These are phyloP conservation scores for Fulmarus glacialis DNA, from an alignment of 2,113 vertebrate genomes.

Conservation along the genomic window DNA sequence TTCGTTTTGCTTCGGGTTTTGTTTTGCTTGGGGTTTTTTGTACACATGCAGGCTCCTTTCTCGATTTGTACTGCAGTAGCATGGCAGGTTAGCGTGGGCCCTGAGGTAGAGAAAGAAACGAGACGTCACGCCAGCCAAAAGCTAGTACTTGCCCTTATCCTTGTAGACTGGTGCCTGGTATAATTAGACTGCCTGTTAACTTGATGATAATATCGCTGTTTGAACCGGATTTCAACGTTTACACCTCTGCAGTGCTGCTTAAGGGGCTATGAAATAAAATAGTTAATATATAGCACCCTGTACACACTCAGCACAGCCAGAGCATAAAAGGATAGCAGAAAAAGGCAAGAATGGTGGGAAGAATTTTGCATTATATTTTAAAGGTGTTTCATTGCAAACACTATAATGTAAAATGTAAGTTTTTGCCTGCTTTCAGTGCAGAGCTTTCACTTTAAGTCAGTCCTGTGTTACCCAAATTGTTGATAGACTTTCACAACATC, in stretches of 20 bases:
- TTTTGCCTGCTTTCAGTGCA: not conserved
- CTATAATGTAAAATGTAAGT: not conserved
- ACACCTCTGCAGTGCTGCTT: not conserved
- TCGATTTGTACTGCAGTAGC: not conserved
- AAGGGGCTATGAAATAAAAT: not conserved
- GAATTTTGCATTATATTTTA: not conserved
- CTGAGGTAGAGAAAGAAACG: not conserved
- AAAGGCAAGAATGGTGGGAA: not conserved
- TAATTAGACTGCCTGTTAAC: not conserved
- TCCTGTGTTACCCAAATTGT: not conserved
- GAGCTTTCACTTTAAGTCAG: not conserved
- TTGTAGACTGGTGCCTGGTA: not conserved
- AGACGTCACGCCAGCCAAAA: not conserved
- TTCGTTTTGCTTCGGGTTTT: not conserved
- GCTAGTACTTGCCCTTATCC: not conserved
- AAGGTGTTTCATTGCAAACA: not conserved
- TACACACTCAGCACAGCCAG: not conserved
- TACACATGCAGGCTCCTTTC: not conserved
- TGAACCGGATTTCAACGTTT: not conserved
- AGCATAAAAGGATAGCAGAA: not conserved
- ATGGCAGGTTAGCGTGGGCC: not conserved
- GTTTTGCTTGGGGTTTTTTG: not conserved
- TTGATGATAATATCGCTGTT: not conserved
- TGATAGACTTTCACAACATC: not conserved
- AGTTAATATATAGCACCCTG: not conserved